Conservation (phyloP, 1,140 invertebrate genomes). For the honey bee (Apis mellifera) region Amel_HAv3.1 CM009941.2:15476001-15476500, state of each 20-base stretch:
- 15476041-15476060: background rate
- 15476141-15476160: too few relatives aligned
- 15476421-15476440: constrained; percentile 64
- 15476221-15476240: background rate
- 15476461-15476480: constrained; percentile 61
- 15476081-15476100: background rate
- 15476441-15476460: constrained; percentile 59
- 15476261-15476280: background rate
- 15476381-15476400: constrained; percentile 56
- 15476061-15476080: background rate
- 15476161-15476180: background rate
- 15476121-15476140: background rate
- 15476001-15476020: background rate
- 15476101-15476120: background rate
- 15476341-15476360: constrained; percentile 4
- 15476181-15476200: background rate
- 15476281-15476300: background rate
- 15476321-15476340: background rate
- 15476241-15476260: background rate
- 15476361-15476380: constrained; percentile 50
- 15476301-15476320: background rate
- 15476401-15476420: constrained; percentile 61
- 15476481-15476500: constrained; percentile 59
- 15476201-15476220: background rate
- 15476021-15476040: background rate